phyloP scores from a whole-genome alignment of 92 coral and sea anemone species.

The Umimayanthus kanabou region DNA sequence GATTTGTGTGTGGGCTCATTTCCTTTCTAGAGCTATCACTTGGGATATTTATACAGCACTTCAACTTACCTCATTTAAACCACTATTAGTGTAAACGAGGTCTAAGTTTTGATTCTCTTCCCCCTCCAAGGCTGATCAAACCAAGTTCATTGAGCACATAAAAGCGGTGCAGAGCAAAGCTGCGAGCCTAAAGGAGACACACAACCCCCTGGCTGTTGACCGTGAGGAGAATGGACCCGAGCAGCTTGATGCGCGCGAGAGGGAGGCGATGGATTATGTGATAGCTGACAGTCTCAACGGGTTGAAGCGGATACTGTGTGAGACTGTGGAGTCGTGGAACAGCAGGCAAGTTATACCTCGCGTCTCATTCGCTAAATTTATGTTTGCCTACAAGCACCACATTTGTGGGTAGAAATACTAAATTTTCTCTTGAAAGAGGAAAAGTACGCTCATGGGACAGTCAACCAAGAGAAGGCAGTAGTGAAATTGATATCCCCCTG shows the following conservation, averaged over 20 bases:
- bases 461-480: too few relatives aligned
- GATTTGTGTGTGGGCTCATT: too few relatives aligned
- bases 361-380: background rate
- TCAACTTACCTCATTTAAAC: too few relatives aligned
- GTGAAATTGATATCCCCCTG: too few relatives aligned
- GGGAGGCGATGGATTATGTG: conserved; percentile 86
- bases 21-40: too few relatives aligned
- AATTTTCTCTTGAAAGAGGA: too few relatives aligned
- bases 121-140: conserved; percentile 66
- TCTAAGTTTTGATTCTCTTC: background rate
- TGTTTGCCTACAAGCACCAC: background rate
- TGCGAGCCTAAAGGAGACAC: conserved; percentile 62
- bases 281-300: conserved; percentile 91
- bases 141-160: conserved; percentile 69
- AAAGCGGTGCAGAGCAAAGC: conserved; percentile 89
- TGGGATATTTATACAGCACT: too few relatives aligned
- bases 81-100: too few relatives aligned
- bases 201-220: conserved; percentile 54
- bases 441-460: too few relatives aligned
- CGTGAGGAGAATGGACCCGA: conserved; percentile 33
- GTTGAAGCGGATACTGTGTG: conserved; percentile 88
- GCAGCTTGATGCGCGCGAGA: conserved; percentile 69
- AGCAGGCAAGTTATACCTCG: conserved; percentile 50
- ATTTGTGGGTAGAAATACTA: background rate
- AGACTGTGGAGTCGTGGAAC: conserved; percentile 88